Percentiles rank a stretch among this genome's conserved stretches.
phyloP scores from a whole-genome alignment of 2,797 vertebrate species.

The Alfaro cultratus region DNA sequence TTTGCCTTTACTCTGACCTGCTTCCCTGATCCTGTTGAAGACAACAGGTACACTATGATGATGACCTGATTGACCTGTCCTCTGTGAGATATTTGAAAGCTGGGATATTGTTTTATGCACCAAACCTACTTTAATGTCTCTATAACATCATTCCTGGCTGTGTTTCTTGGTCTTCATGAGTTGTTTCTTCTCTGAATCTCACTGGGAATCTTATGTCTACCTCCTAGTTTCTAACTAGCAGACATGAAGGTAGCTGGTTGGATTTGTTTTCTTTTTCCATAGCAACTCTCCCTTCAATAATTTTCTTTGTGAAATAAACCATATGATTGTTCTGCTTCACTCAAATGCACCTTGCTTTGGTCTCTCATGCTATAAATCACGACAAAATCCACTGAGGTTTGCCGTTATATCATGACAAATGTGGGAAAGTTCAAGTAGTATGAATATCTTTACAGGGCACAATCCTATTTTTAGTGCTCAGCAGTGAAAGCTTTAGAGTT shows the following conservation, averaged over 20 bases:
- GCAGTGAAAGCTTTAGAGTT: background rate
- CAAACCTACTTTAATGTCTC: background rate
- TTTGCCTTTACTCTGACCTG: too few species aligned
- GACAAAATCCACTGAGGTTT: background rate
- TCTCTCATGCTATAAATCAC: background rate
- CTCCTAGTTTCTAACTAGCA: background rate
- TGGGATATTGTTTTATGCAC: background rate
- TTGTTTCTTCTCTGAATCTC: background rate
- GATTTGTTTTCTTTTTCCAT: background rate
- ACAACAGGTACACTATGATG: too few species aligned
- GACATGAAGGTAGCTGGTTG: background rate
- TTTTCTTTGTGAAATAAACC: background rate
- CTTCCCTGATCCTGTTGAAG: too few species aligned
- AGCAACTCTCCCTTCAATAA: background rate
- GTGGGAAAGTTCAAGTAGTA: background rate
- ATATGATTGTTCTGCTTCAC: background rate
- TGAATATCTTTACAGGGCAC: background rate
- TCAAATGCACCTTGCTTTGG: background rate
- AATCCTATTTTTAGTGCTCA: conserved; percentile 1
- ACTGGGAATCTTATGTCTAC: background rate
- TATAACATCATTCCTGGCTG: background rate
- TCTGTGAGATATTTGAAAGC: background rate
- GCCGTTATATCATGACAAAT: background rate
- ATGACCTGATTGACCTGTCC: background rate
- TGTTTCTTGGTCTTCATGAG: background rate